phyloP scores from a whole-genome alignment of 1,140 invertebrate species.

The Papilio helenus region DNA sequence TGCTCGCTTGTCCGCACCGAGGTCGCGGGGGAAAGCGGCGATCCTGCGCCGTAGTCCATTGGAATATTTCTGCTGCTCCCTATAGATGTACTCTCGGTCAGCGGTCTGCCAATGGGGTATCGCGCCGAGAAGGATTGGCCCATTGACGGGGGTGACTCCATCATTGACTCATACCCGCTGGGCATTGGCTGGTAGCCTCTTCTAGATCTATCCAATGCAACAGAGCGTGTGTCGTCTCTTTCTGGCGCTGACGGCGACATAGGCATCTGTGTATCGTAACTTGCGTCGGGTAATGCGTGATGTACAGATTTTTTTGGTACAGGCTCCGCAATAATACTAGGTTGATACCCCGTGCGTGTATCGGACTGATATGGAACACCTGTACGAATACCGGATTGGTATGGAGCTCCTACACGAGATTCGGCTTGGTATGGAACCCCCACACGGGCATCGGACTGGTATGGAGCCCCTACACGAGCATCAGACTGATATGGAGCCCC shows the following conservation, averaged over 20 bases:
- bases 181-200: not conserved
- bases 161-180: not conserved
- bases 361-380: not conserved
- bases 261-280: not conserved
- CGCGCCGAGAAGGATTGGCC: not conserved
- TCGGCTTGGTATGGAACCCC: not conserved
- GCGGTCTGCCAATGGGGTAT: not conserved
- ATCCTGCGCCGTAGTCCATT: not conserved
- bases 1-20: not conserved
- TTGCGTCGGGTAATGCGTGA: not conserved
- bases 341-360: not conserved
- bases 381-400: not conserved
- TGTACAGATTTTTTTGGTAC: not conserved
- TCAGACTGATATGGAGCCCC: not conserved
- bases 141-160: not conserved
- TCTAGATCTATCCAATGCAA: not conserved
- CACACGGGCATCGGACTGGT: not conserved
- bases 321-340: not conserved
- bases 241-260: not conserved
- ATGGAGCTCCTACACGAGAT: not conserved
- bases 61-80: slow-evolving; percentile 8
- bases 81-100: slow-evolving; percentile 1
- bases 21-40: not conserved
- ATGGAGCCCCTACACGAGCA: not conserved
- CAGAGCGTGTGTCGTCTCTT: not conserved